Evolutionary conservation across 2,797 vertebrate species (phyloP), one percentile per base, ranked within the genome.

Genomic region (Sphaeramia orbicularis): DNA sequence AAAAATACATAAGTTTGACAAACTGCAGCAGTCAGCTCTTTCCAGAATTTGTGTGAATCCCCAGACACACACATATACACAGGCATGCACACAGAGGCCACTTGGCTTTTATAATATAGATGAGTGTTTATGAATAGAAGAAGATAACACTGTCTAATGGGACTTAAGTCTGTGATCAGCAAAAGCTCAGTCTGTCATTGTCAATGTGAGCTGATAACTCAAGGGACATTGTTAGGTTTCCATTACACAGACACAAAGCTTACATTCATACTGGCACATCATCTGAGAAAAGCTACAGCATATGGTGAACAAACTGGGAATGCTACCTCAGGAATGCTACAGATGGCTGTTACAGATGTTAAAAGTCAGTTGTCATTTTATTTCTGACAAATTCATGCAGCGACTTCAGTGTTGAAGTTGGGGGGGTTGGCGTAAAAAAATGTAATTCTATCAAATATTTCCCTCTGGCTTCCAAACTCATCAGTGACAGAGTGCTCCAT

Each of bases 81-180:
- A n/a, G n/a, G n/a, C n/a, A n/a, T n/a, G n/a, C n/a, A n/a, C n/a
- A n/a, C n/a, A n/a, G n/a, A n/a, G n/a, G n/a, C n/a, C n/a, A n/a
- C n/a, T n/a, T n/a, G n/a, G n/a, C n/a, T n/a, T n/a, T n/a, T n/a
- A n/a, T n/a, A n/a, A n/a, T n/a, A n/a, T n/a, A n/a, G n/a, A n/a
- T n/a, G 64, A 83, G 78, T 86, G 81, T 89, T 81, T 75, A 84
- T 80, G 59, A 83, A 57, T 30, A 30, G 36, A 27, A 62, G 73
- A 51, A 60, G 41, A 68, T 30, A 24, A 55, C 18, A 6, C 58
- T 79, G 52, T 78, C 75, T 21, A 58, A 65, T 47, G 65, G 74
- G 81, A 76, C 49, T 50, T 13, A 42, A 62, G 73, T 76, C 74
- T 78, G 76, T 76, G 86, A 87, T 89, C 76, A 89, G 68, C 83